A percentile compares a stretch with the other conserved stretches of the same genome.
phyloP scores from a whole-genome alignment of 1,140 invertebrate genomes.

The Drosophila mayri region DNA sequence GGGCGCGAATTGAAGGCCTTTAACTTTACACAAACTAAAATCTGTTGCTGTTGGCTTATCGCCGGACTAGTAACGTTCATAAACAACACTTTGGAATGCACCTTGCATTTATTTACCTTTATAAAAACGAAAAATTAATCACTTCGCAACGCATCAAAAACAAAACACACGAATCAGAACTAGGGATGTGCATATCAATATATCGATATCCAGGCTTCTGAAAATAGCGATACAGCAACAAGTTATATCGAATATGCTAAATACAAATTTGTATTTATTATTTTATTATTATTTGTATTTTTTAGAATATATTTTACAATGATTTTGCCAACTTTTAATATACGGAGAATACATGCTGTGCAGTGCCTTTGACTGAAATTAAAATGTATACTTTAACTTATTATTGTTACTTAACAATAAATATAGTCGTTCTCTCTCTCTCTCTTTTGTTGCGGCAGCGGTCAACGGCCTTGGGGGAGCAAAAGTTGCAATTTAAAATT shows the following conservation, averaged over 20 bases:
- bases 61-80: not conserved
- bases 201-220: not conserved
- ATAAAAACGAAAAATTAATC: slow-evolving; percentile 39
- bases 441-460: too few relatives aligned
- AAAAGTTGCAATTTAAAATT: too few relatives aligned
- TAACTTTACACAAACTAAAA: not conserved
- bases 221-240: slow-evolving; percentile 47
- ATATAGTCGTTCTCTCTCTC: too few relatives aligned
- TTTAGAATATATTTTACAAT: too few relatives aligned
- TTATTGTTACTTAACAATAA: too few relatives aligned
- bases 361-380: too few relatives aligned
- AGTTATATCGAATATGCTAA: slow-evolving; percentile 19
- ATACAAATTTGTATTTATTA: too few relatives aligned
- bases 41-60: not conserved
- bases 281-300: too few relatives aligned
- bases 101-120: slow-evolving; percentile 59
- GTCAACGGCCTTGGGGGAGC: too few relatives aligned
- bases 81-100: not conserved
- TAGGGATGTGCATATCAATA: slow-evolving; percentile 9
- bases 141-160: slow-evolving; percentile 64
- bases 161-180: slow-evolving; percentile 38
- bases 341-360: too few relatives aligned
- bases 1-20: not conserved
- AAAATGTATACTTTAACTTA: too few relatives aligned
- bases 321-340: too few relatives aligned